Base-by-base conservation (phyloP, 2,797 vertebrate species). In the Anguilla obscura region DNA sequence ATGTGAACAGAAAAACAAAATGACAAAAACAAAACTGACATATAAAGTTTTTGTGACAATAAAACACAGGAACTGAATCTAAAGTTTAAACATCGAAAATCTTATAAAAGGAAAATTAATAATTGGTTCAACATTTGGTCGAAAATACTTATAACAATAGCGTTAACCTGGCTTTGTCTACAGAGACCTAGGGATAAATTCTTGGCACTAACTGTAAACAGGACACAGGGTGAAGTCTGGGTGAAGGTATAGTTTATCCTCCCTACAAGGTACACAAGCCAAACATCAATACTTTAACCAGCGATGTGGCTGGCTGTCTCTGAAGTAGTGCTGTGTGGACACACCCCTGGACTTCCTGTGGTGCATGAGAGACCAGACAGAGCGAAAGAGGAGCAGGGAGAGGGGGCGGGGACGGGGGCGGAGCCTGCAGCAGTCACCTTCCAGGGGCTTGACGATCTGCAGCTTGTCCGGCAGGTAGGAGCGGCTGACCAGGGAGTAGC, bases 391-490 rank as follows among this genome's bases (percentile, higher is more conserved):
- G 93, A 97, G 94, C 91, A 96, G 94, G 33, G 96, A 96, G 88
- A 97, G 95, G 88, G 97, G 97, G 91, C n/a, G 45, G 21, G 69
- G 3, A 2, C 3, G 27, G 7, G 84, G 18, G 91, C 93, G 92
- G 82, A 95, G 95, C 89, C 93, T 94, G 91, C 87, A 93, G 90
- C 86, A 91, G 95, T 97, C 95, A 99, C 99, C 99, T 99, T 99
- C 99, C 86, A 99, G 95, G 0, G 99, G 99, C 94, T 99, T 99
- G 94, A 99, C 99, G 89, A 99, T 99, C 97, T 99, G 99, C 86
- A 99, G 97, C 88, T 99, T 99, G 96, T 99, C 98, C 0, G 99
- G 99, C 89, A 99, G 97, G 96, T 99, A 99, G 89, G 97, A 97
- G 79, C 99, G 96, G 82, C 96, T 97, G 95, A 97, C 95, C 97